Evolutionary conservation across 2,888 invertebrate genomes (phyloP).

Genomic region (Calliscelio sp.): DNA sequence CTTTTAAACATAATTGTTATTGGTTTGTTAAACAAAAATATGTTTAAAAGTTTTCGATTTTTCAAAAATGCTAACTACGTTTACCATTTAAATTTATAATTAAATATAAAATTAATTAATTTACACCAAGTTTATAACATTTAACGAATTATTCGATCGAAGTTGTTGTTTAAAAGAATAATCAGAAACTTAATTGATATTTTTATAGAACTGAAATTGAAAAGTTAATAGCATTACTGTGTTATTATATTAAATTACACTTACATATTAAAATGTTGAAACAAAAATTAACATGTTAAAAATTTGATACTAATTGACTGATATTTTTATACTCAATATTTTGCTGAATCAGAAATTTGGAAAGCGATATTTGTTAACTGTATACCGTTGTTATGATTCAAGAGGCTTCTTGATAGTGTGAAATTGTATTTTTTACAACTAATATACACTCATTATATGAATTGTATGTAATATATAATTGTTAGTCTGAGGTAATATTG

Average conservation of each 20-base stretch:
- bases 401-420: slow-evolving; percentile 1
- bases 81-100: neutral
- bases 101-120: neutral
- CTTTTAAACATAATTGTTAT: neutral
- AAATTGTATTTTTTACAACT: neutral
- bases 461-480: slow-evolving; percentile 3
- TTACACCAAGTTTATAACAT: too few relatives aligned
- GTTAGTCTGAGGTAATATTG: neutral
- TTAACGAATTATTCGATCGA: too few relatives aligned
- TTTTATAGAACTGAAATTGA: too few relatives aligned
- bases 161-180: neutral
- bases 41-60: too few relatives aligned
- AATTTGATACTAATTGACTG: slow-evolving; percentile 5
- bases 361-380: neutral
- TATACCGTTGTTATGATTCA: neutral
- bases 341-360: neutral
- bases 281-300: neutral
- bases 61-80: too few relatives aligned
- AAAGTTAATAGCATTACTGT: slow-evolving; percentile 1
- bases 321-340: slow-evolving; percentile 10
- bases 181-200: neutral
- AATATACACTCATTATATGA: neutral
- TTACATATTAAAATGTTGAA: neutral
- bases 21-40: too few relatives aligned
- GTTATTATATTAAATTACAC: slow-evolving; percentile 9